Percentiles rank a stretch among this genome's conserved stretches.
Conservation (phyloP, 2,888 invertebrate genomes). For the Apodemia hepburni region DNA sequence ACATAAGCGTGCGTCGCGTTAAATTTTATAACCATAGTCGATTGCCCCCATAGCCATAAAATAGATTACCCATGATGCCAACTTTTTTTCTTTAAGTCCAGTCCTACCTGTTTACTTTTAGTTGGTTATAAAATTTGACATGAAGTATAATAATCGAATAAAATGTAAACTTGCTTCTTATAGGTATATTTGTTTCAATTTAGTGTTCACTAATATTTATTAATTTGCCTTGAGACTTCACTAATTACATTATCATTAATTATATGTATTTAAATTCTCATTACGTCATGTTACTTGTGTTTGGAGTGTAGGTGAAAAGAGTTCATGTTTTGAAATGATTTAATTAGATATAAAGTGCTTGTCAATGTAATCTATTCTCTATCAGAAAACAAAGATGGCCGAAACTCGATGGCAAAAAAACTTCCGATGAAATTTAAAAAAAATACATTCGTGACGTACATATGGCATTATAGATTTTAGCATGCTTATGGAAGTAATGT, state of each 20-base stretch:
- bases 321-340: slow-evolving; percentile 8
- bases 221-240: slow-evolving; percentile 40
- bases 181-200: slow-evolving; percentile 45
- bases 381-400: not conserved
- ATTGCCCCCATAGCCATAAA: no score
- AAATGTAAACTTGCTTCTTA: slow-evolving; percentile 48
- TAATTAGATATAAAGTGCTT: not conserved
- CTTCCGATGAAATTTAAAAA: no score
- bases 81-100: no score
- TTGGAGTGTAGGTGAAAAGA: slow-evolving; percentile 3
- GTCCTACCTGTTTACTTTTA: slow-evolving; percentile 14
- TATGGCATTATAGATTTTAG: no score
- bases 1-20: slow-evolving; percentile 26
- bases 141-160: slow-evolving; percentile 43
- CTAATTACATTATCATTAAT: slow-evolving; percentile 29
- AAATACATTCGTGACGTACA: no score
- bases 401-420: no score
- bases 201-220: slow-evolving; percentile 54
- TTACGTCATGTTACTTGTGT: slow-evolving; percentile 5
- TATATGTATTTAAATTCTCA: slow-evolving; percentile 4
- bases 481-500: no score
- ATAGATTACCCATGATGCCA: no score
- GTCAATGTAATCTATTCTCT: slow-evolving; percentile 8
- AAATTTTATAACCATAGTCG: not conserved
- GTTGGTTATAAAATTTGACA: slow-evolving; percentile 17